A percentile compares a stretch with the other conserved stretches of the same genome.
Conservation (phyloP, 2,797 vertebrate species). For the Brachyalestes nurse region DNA sequence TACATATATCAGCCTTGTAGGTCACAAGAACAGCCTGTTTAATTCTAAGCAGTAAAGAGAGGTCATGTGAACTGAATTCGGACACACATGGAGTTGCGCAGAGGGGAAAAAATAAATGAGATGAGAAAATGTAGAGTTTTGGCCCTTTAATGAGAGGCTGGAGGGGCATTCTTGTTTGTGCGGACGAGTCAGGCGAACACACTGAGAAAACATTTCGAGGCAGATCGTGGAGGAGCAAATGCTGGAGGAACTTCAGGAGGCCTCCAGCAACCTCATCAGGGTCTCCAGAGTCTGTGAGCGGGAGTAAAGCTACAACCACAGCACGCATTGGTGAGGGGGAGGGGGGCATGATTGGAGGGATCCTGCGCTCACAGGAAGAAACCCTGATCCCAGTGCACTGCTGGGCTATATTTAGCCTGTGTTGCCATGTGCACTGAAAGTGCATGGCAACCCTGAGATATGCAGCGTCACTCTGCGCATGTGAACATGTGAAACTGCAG, state of each 20-base stretch:
- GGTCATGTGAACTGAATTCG: too few relatives aligned
- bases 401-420: conserved; percentile 79
- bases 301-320: not conserved
- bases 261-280: conserved; percentile 11
- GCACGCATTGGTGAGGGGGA: conserved; percentile 8
- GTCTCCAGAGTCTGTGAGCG: not conserved
- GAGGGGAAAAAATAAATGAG: too few relatives aligned
- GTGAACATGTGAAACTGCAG: conserved; percentile 27
- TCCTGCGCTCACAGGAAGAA: conserved; percentile 63
- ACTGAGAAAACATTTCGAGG: not conserved
- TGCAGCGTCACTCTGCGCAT: conserved; percentile 38
- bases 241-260: conserved; percentile 10
- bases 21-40: too few relatives aligned
- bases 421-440: conserved; percentile 80
- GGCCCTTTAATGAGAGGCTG: not conserved
- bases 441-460: conserved; percentile 59
- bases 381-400: conserved; percentile 72
- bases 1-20: too few relatives aligned
- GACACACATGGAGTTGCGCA: too few relatives aligned
- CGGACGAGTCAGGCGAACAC: not conserved
- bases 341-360: conserved; percentile 52
- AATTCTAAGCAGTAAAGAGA: too few relatives aligned
- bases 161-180: not conserved
- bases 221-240: not conserved
- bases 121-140: too few relatives aligned